phyloP scores from a whole-genome alignment of 2,113 vertebrate genomes.

The Nannobrachium achirus region DNA sequence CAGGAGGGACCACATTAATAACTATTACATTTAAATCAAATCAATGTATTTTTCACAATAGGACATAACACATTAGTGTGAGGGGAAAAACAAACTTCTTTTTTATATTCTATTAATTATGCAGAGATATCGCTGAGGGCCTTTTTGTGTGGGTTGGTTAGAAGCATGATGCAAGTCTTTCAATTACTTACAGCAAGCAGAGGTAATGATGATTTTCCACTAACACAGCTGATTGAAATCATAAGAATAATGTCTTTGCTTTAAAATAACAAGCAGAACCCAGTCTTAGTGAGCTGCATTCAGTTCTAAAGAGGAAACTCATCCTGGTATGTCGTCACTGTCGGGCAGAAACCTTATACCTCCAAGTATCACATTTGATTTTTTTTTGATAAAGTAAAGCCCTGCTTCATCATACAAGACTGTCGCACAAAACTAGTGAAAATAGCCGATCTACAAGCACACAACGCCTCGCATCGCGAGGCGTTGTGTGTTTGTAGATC shows the following conservation, averaged over 20 bases:
- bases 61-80: conserved; percentile 35
- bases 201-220: conserved; percentile 12
- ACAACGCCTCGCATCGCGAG: no score
- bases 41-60: no score
- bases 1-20: no score
- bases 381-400: no score
- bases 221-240: conserved; percentile 12
- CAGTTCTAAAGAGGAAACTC: not conserved
- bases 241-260: not conserved
- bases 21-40: no score
- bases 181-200: conserved; percentile 47
- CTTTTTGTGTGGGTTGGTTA: conserved; percentile 47
- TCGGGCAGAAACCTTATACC: no score
- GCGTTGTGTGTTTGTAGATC: no score
- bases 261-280: not conserved
- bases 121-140: conserved; percentile 53
- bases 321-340: no score
- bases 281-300: conserved; percentile 2
- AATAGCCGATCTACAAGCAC: no score
- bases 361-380: no score
- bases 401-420: no score
- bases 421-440: no score
- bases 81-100: conserved; percentile 16
- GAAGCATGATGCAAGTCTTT: conserved; percentile 68
- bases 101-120: conserved; percentile 55